Percentiles rank a stretch among this genome's conserved stretches.
These are phyloP conservation scores for Phodopus roborovskii DNA, from an alignment of 2,113 vertebrate species.

Conservation along the genomic window DNA sequence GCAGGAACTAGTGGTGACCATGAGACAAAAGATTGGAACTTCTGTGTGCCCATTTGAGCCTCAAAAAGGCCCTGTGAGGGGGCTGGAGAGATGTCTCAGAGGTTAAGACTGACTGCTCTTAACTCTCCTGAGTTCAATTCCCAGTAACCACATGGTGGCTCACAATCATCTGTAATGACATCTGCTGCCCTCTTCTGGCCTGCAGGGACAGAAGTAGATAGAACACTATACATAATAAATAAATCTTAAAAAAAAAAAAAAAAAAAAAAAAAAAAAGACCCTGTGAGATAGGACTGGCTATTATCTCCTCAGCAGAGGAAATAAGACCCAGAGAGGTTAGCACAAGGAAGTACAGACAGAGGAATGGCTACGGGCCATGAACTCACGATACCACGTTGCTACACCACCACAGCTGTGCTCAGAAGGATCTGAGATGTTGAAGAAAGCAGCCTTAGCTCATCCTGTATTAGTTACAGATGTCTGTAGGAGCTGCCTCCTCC, in stretches of 20 bases:
- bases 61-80: background rate
- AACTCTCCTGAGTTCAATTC: too few relatives aligned
- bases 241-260: background rate
- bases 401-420: background rate
- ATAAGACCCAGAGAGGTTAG: background rate
- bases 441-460: background rate
- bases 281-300: background rate
- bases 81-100: background rate
- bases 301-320: background rate
- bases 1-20: background rate
- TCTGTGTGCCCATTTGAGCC: background rate
- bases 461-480: background rate
- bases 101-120: too few relatives aligned
- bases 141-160: too few relatives aligned
- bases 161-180: too few relatives aligned
- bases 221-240: too few relatives aligned
- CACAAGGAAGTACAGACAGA: background rate
- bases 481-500: background rate
- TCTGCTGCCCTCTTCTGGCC: too few relatives aligned
- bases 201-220: too few relatives aligned
- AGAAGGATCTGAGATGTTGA: background rate
- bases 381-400: background rate
- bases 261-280: background rate
- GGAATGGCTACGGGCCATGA: background rate
- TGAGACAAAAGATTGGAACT: background rate